Conservation (phyloP, 92 coral and sea anemone genomes). For the Palythoa caribaeorum region DNA sequence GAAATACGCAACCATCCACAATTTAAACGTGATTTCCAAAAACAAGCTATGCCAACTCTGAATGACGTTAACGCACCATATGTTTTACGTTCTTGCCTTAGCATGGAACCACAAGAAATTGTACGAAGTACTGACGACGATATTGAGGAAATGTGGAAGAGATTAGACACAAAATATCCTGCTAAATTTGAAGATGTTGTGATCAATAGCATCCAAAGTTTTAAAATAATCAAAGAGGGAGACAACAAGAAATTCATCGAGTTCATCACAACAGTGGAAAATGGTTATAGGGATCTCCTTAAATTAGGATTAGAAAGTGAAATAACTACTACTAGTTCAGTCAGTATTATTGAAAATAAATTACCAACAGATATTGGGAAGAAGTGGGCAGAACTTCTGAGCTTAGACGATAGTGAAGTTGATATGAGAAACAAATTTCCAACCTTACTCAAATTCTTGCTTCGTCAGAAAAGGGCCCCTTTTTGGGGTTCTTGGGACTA, state of each 20-base stretch:
- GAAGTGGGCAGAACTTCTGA: constrained; percentile 69
- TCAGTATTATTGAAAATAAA: constrained; percentile 70
- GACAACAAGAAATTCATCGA: constrained; percentile 59
- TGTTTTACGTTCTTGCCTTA: constrained; percentile 68
- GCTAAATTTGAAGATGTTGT: constrained; percentile 65
- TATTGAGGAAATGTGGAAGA: constrained; percentile 58
- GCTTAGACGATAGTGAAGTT: constrained; percentile 57
- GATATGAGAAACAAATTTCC: constrained; percentile 68
- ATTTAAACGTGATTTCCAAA: constrained; percentile 63
- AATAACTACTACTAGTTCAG: constrained; percentile 75
- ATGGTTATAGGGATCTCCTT: constrained; percentile 66
- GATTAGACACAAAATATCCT: constrained; percentile 65
- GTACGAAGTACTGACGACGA: constrained; percentile 70
- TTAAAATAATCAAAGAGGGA: constrained; percentile 51
- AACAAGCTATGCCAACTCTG: constrained; percentile 64
- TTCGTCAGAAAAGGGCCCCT: constrained; percentile 47
- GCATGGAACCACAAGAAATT: constrained; percentile 51
- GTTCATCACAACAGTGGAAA: constrained; percentile 55
- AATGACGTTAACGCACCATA: constrained; percentile 66
- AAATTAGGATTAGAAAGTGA: constrained; percentile 69
- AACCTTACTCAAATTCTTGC: constrained; percentile 66
- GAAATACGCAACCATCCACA: constrained; percentile 66
- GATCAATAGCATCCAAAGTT: constrained; percentile 51
- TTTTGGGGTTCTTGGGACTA: no score
- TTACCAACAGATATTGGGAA: constrained; percentile 59